Percentiles rank a stretch among this genome's conserved stretches.
These are phyloP conservation scores for Sus scrofa DNA, from an alignment of 2,113 vertebrate species.

Conservation along the genomic window DNA sequence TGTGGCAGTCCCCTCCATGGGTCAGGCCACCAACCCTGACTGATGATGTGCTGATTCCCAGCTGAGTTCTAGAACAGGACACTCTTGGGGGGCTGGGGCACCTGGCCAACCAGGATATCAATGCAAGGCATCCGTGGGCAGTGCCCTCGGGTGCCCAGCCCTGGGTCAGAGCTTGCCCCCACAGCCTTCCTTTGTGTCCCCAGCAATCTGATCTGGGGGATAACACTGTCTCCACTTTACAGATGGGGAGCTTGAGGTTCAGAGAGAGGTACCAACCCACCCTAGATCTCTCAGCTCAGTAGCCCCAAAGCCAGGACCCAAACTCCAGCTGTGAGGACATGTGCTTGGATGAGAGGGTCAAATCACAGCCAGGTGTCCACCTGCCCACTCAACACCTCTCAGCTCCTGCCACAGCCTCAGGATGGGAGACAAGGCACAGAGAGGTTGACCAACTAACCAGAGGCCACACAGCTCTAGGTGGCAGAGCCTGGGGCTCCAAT, in stretches of 20 bases:
- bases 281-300: background rate
- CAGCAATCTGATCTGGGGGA: background rate
- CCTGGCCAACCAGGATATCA: background rate
- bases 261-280: background rate
- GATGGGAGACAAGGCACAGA: background rate
- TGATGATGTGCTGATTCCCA: background rate
- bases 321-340: background rate
- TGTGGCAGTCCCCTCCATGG: background rate
- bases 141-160: background rate
- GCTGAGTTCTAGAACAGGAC: background rate
- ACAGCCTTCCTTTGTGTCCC: no score
- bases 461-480: background rate
- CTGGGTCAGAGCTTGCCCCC: background rate
- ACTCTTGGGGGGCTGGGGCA: no score
- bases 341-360: background rate
- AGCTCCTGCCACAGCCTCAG: fast-evolving
- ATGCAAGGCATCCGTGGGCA: no score
- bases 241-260: background rate
- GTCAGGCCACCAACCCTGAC: background rate
- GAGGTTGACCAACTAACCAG: background rate
- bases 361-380: background rate
- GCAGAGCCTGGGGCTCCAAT: background rate
- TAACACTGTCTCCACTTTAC: background rate
- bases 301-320: background rate
- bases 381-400: background rate